These are phyloP conservation scores for Engraulis encrasicolus DNA, from an alignment of 2,113 vertebrate species.

Conservation along the genomic window DNA sequence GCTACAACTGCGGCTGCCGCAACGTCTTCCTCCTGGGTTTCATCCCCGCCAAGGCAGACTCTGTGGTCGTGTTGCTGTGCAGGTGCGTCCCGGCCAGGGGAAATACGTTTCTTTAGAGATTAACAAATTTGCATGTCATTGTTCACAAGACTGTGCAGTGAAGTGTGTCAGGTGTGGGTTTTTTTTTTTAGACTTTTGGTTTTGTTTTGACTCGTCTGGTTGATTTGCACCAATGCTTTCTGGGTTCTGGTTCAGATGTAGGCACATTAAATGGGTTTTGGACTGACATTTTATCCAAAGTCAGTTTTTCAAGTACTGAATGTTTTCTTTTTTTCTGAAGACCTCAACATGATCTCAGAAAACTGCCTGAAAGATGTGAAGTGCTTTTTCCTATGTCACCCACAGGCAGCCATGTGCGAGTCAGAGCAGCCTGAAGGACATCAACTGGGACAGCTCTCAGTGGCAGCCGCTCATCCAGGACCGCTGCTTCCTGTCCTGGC, in stretches of 20 bases:
- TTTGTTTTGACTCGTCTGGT: no score
- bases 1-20: constrained; percentile 97
- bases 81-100: constrained; percentile 78
- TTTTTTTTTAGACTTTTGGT: no score
- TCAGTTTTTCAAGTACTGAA: no score
- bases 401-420: constrained; percentile 96
- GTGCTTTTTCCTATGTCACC: not conserved
- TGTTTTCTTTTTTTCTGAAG: no score
- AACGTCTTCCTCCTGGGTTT: constrained; percentile 98
- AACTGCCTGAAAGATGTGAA: not conserved
- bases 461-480: constrained; percentile 99
- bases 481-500: constrained; percentile 96
- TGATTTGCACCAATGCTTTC: no score
- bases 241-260: no score
- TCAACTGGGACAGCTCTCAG: constrained; percentile 99
- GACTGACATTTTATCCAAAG: no score
- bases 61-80: constrained; percentile 95
- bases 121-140: not conserved
- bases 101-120: no score
- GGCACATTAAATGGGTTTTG: no score
- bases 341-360: no score
- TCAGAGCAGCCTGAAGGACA: constrained; percentile 98
- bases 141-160: not conserved
- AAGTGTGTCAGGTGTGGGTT: not conserved
- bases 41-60: constrained; percentile 97